phyloP scores from a whole-genome alignment of 1,140 invertebrate species.

The Amyelois transitella region DNA sequence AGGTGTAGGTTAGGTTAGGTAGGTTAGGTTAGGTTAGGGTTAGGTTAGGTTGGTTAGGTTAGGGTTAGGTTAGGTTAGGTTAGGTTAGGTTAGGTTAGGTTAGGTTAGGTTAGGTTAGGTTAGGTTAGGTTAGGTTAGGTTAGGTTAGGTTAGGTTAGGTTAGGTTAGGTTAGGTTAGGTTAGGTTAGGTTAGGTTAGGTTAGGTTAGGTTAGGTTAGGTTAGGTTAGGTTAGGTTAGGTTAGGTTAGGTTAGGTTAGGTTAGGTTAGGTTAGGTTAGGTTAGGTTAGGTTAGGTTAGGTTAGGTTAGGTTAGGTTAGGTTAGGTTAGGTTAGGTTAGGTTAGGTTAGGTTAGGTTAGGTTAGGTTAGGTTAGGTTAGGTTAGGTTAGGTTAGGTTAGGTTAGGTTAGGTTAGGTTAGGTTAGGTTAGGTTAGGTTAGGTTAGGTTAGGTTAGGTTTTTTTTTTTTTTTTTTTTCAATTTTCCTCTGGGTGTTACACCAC shows the following conservation, averaged over 20 bases:
- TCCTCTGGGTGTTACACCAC: no score
- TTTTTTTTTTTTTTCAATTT: no score
- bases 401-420: constrained; percentile 30
- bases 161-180: constrained; percentile 18
- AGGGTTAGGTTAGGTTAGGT: constrained; percentile 25
- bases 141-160: constrained; percentile 26
- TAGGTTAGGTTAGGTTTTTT: constrained; percentile 33
- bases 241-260: constrained; percentile 18
- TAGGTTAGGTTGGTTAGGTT: constrained; percentile 27
- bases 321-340: constrained; percentile 6
- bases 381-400: constrained; percentile 38
- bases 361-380: constrained; percentile 1
- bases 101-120: constrained; percentile 24
- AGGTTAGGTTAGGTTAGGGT: constrained; percentile 10
- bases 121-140: constrained; percentile 23
- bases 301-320: constrained; percentile 30
- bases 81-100: constrained; percentile 20
- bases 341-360: background rate
- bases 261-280: constrained; percentile 18
- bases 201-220: constrained; percentile 19
- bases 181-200: constrained; percentile 22
- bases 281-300: constrained; percentile 18
- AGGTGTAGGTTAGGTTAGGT: background rate
- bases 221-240: constrained; percentile 9
- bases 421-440: constrained; percentile 33